phyloP scores from a whole-genome alignment of 2,113 vertebrate species.

The Pseudorhombus dupliciocellatus region DNA sequence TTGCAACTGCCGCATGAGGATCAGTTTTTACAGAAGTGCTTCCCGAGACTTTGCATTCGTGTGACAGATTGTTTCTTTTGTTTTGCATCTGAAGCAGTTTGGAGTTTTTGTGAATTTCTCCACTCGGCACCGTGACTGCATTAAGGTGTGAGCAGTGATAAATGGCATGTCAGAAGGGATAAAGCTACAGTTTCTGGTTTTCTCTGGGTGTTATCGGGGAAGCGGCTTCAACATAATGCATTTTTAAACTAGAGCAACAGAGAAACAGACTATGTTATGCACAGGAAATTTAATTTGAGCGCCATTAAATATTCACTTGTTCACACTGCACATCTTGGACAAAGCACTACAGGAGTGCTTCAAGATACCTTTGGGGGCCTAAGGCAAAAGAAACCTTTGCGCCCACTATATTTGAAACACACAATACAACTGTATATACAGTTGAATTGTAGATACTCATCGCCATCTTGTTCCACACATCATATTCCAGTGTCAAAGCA shows the following conservation, averaged over 20 bases:
- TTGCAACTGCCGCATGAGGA: neutral
- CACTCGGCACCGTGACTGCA: slow-evolving; percentile 8
- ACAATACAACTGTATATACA: too few species aligned
- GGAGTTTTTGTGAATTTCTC: slow-evolving; percentile 2
- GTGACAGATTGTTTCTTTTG: neutral
- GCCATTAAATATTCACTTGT: slow-evolving; percentile 7
- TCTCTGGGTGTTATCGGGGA: slow-evolving; percentile 10
- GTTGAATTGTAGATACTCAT: too few species aligned
- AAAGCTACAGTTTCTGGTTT: slow-evolving; percentile 4
- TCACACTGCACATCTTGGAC: slow-evolving; percentile 11
- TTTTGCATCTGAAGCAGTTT: slow-evolving; percentile 11
- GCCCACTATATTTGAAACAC: too few species aligned
- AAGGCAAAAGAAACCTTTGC: too few species aligned
- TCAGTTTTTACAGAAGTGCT: neutral
- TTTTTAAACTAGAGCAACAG: slow-evolving; percentile 3
- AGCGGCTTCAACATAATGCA: neutral
- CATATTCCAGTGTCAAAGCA: too few species aligned
- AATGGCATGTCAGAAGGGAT: slow-evolving; percentile 15
- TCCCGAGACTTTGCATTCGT: neutral
- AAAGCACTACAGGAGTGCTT: neutral
- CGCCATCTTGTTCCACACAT: too few species aligned
- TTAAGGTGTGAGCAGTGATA: neutral
- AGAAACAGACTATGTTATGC: slow-evolving; percentile 8
- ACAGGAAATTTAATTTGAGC: slow-evolving; percentile 13
- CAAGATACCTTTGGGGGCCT: too few species aligned